Base-by-base conservation (phyloP, 1,140 invertebrate species). In the Habropoda laboriosa region DNA sequence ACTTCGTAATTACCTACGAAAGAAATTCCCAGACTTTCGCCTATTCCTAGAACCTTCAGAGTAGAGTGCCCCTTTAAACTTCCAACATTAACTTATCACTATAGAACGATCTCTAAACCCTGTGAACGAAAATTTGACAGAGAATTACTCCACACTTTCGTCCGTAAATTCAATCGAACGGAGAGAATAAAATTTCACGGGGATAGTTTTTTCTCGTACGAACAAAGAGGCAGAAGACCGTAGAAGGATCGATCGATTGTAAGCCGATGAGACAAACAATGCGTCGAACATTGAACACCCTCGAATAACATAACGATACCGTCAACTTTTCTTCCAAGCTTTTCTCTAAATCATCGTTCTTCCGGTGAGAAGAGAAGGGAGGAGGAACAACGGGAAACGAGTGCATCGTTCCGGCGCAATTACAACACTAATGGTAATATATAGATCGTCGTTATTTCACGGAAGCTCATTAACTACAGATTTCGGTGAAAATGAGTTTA, bases 391-490 rank as follows among this genome's bases (percentile, higher is more conserved):
- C 6, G 38, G 53, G 38, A n/a, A 57, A n/a, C 38, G 68, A 57
- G 12, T 16, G 10, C 21, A 4, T 18, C 10, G 27, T 35, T n/a
- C 6, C 38, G 13, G 7, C 12, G 38, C 27, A 32, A 58, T 58
- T n/a, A 21, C 55, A n/a, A 45, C 38, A 13, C 53, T 58, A 71
- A 71, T 55, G 68, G 38, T 30, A 42, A 71, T 16, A 24, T 58
- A 72, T 45, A 72, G 38, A 45, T 57, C 27, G 68, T 45, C 68
- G 38, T 72, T 58, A 72, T 42, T 58, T 58, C 38, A 18, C 51
- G 68, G 53, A 58, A 72, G 53, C 38, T 72, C 68, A 72, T 72
- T 72, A 72, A 72, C 68, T 16, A 45, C 27, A 58, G 68, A 72
- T 72, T 45, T 72, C 38, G 38, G 21, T 18, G 38, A n/a, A 58